Evolutionary conservation across 2,113 vertebrate genomes (phyloP).

Genomic region (Accipiter virgatus): DNA sequence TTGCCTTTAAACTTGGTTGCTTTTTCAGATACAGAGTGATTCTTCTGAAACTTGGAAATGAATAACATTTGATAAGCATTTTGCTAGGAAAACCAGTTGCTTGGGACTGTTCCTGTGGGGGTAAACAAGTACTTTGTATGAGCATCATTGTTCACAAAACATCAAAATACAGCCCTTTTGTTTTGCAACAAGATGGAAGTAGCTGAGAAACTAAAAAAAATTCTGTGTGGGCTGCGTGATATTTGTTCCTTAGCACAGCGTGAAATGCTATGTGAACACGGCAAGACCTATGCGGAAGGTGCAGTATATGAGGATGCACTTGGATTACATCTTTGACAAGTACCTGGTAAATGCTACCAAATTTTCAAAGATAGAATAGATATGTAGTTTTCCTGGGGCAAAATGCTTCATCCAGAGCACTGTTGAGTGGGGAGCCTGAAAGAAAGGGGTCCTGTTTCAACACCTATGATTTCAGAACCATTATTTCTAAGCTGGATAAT

Average conservation of each 20-base stretch:
- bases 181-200: not conserved
- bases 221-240: not conserved
- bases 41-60: not conserved
- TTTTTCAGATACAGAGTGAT: not conserved
- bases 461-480: not conserved
- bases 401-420: not conserved
- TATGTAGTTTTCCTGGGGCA: not conserved
- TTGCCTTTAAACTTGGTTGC: not conserved
- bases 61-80: not conserved
- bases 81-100: not conserved
- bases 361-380: not conserved
- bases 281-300: not conserved
- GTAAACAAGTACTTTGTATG: not conserved
- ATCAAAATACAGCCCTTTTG: not conserved
- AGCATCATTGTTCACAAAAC: not conserved
- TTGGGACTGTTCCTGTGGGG: not conserved
- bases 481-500: not conserved
- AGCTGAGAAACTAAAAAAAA: not conserved
- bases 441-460: not conserved
- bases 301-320: not conserved
- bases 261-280: not conserved
- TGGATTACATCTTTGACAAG: not conserved
- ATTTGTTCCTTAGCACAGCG: not conserved
- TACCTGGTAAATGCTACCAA: not conserved
- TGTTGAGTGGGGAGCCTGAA: not conserved